Evolutionary conservation across 2,888 invertebrate species (phyloP).

Genomic region (Ptychoptera albimana): DNA sequence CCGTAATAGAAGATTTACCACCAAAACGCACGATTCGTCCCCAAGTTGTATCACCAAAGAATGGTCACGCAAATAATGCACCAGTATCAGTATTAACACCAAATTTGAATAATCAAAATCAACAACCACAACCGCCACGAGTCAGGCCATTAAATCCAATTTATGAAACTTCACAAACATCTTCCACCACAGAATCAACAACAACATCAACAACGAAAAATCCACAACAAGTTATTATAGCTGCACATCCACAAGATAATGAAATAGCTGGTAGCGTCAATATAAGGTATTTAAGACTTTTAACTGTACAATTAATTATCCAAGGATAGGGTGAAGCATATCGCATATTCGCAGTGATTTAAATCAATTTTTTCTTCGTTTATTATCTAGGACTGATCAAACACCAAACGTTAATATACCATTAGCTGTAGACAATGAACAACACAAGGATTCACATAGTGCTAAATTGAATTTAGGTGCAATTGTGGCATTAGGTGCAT

Average conservation of each 20-base stretch:
- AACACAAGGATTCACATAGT: slow-evolving; percentile 34
- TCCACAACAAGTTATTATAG: slow-evolving; percentile 35
- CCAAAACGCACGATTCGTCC: slow-evolving; percentile 27
- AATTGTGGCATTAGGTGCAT: slow-evolving; percentile 75
- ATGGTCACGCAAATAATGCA: slow-evolving; percentile 14
- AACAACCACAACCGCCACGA: slow-evolving; percentile 28
- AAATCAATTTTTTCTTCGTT: neutral
- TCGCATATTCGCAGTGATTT: neutral
- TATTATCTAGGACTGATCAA: slow-evolving; percentile 38
- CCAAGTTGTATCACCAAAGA: slow-evolving; percentile 20
- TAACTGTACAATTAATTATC: neutral
- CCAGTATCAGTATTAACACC: neutral
- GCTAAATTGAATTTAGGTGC: slow-evolving; percentile 71
- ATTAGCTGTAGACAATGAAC: slow-evolving; percentile 44
- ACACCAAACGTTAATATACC: slow-evolving; percentile 51
- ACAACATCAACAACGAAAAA: slow-evolving; percentile 14
- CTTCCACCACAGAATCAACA: slow-evolving; percentile 15
- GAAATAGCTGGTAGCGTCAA: slow-evolving; percentile 42
- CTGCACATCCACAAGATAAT: slow-evolving; percentile 65
- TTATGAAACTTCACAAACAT: slow-evolving; percentile 12
- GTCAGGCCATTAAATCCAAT: slow-evolving; percentile 13
- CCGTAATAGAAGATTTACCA: slow-evolving; percentile 32
- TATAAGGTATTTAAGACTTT: slow-evolving; percentile 13
- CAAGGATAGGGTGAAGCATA: neutral
- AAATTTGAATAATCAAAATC: neutral